Evolutionary conservation across 2,797 vertebrate species (phyloP).

Genomic region (Vultur gryphus): DNA sequence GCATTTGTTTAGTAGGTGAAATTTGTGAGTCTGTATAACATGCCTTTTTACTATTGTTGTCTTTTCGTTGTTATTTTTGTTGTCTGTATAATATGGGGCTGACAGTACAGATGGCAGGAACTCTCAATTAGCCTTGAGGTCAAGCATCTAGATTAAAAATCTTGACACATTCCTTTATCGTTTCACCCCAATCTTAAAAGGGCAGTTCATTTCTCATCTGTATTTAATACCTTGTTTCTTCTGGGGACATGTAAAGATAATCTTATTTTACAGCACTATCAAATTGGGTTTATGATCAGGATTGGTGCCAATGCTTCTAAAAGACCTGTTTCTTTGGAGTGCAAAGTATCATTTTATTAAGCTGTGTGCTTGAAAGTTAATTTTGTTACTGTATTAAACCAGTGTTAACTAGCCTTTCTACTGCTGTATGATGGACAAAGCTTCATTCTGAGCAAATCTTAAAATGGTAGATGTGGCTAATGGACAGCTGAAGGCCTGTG

Average conservation of each 20-base stretch:
- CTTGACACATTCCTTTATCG: neutral
- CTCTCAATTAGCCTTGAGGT: constrained; percentile 40
- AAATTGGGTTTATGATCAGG: neutral
- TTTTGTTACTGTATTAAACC: neutral
- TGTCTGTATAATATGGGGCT: neutral
- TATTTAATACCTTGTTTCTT: constrained; percentile 43
- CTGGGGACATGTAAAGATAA: neutral
- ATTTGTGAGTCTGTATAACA: neutral
- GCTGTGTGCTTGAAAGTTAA: neutral
- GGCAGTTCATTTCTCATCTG: constrained; percentile 14
- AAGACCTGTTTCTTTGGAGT: neutral
- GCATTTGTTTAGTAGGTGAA: neutral
- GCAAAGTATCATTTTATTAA: neutral
- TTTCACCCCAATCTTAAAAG: constrained; percentile 43
- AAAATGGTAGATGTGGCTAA: neutral
- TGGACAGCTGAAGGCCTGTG: neutral
- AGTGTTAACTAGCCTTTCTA: neutral
- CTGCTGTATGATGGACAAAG: neutral
- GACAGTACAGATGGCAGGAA: neutral
- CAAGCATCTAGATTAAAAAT: constrained; percentile 30
- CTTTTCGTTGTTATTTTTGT: neutral
- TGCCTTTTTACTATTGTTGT: neutral
- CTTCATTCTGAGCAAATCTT: neutral
- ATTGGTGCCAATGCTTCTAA: neutral
- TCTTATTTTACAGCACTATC: neutral